Base-by-base conservation (phyloP, 2,797 vertebrate species). In the Clarias platycephalus region DNA sequence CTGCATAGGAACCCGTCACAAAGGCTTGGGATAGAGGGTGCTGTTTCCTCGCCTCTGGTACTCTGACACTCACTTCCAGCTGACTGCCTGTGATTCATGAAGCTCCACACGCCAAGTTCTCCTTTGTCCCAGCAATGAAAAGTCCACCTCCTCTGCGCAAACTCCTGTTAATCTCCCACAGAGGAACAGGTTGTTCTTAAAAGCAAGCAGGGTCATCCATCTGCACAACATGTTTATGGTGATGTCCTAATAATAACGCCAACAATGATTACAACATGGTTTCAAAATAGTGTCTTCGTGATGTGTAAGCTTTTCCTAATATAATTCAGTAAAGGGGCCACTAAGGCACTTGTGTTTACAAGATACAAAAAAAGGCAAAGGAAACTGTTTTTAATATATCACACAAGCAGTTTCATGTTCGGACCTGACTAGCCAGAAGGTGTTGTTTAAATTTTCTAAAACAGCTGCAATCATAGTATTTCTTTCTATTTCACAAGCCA, bases 1-100 rank as follows among this genome's bases (percentile, higher is more conserved):
- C 34, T 80, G 64, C 37, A 66, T 78, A 68, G 81, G 74, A 82
- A 66, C 24, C 18, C 9, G n/a, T 83, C 34, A 22, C 58, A 34
- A 60, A 40, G 16, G 76, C 34, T 67, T 66, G 74, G 74, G 88
- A 57, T 85, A 88, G 85, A 86, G 86, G 88, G 88, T 80, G 86
- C 85, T 85, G 85, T 89, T 89, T 89, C 84, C 70, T 84, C 74
- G 26, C 68, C 66, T 86, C 75, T 71, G 79, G 68, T 63, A 63
- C 67, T 57, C 66, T 31, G 31, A 78, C 57, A 60, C 75, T 24
- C 31, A n/a, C 57, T 77, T 77, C 18, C 75, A 60, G 57, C 57
- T 53, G 84, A 82, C 53, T 34, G 71, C 18, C 71, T 5, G 37
- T 76, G 80, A 88, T 82, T 84, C 80, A 83, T 75, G 26, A 70